Evolutionary conservation across 2,888 invertebrate species (phyloP), one percentile per base, ranked within the genome.

Genomic region (Apamea crenata): DNA sequence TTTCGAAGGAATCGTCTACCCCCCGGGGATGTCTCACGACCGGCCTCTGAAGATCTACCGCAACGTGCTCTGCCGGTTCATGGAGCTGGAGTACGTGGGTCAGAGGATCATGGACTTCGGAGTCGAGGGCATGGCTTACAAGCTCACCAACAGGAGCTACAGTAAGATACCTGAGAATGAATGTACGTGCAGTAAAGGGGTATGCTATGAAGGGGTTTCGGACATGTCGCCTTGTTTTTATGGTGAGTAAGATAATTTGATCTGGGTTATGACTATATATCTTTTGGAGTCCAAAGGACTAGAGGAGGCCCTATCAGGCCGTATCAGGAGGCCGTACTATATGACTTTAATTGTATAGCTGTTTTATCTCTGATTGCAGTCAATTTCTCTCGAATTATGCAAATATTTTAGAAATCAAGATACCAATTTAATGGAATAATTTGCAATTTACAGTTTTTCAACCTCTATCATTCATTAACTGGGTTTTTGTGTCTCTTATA

Each of bases 1-100:
- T 0, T 98, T 97, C 84, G 99, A 99, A 92, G 99, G 98, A 0
- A 97, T 98, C 0, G 93, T 98, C 2, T 98, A 98, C 89, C 98
- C 98, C 0, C 94, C 97, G 1, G 95, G 97, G 70, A 90, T 99
- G 74, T 93, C 94, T 47, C 8, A 94, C 96, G 96, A 96, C 0
- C 96, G 95, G 0, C 92, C 94, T 0, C 96, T 99, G 83, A 94
- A 97, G 29, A 92, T 98, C 14, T 99, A 98, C 93, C 97, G 98
- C 44, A 97, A 98, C 88, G 97, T 98, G 0, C 98, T 99, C 90
- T 99, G 99, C 93, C 97, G 98, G 69, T 97, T 98, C 0, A 90
- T 98, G 63, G 97, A 95, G 85, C 84, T 96, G 56, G 93, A 94
- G 40, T 95, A 93, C 80, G 80, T 90, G 0, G 93, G 90, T 2